Percentiles rank a stretch among this genome's conserved stretches.
Conservation (phyloP, 1,140 invertebrate species). For the Drosophila melanogaster region Release_6_plus_ISO1_MT NT_033777.3:29581501-29582000, state of each 20-base stretch:
- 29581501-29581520: constrained; percentile 9
- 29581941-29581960: constrained; percentile 84
- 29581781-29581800: constrained; percentile 27
- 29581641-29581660: too few relatives aligned
- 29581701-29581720: too few relatives aligned
- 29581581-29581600: too few relatives aligned
- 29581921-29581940: constrained; percentile 34
- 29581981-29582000: constrained; percentile 76
- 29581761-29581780: constrained; percentile 3
- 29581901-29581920: constrained; percentile 21
- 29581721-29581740: too few relatives aligned
- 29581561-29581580: neutral
- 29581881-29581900: constrained; percentile 79
- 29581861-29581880: constrained; percentile 68
- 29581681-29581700: too few relatives aligned
- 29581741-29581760: neutral
- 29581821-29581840: constrained; percentile 82
- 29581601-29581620: too few relatives aligned
- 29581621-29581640: too few relatives aligned
- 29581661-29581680: too few relatives aligned
- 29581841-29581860: constrained; percentile 42
- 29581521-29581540: neutral
- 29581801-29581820: constrained; percentile 76
- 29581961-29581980: constrained; percentile 83
- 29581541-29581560: neutral